Evolutionary conservation across 2,797 vertebrate species (phyloP), one percentile per base, ranked within the genome.

Genomic region (Mormyrus hasselquistii): DNA sequence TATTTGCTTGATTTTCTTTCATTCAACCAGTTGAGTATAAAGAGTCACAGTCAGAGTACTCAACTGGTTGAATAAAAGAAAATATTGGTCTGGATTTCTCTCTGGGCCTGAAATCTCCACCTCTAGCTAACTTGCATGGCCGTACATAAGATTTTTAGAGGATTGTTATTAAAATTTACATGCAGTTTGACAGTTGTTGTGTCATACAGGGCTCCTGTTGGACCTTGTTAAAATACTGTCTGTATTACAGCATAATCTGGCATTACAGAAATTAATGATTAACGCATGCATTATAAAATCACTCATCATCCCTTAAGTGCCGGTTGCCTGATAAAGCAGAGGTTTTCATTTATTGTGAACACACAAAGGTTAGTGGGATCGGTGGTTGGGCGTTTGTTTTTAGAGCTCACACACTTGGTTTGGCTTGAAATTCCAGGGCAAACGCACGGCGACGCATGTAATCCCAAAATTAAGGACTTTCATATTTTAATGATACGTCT

Each of bases 381-480:
- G 94, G 94, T 93, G 94, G 93, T 93, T 95, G 92, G 89, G 90
- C 92, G 91, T 92, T 89, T 91, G 91, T 90, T 91, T 92, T 94
- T 92, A 93, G 92, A 93, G 93, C 92, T 94, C 94, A 92, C 93
- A 94, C 88, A 93, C 92, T 92, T 92, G 93, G 93, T 94, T 95
- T 94, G 93, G 93, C 94, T 86, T 90, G 92, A 90, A 87, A 88
- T 87, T 38, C 76, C 34, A 22, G 79, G 76, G 62, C 22, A 87
- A 83, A 87, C 89, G 88, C 52, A 87, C 92, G 92, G 92, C 93
- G 94, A 93, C 93, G 90, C 91, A 91, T 93, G 91, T 92, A 93
- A 93, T 93, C 91, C 93, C 90, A 92, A 89, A 92, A 92, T 92
- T 93, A 89, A 91, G 91, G 91, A 73, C 79, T 92, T 93, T 92